phyloP scores from a whole-genome alignment of 1,140 invertebrate species.

The Drosophila auraria region DNA sequence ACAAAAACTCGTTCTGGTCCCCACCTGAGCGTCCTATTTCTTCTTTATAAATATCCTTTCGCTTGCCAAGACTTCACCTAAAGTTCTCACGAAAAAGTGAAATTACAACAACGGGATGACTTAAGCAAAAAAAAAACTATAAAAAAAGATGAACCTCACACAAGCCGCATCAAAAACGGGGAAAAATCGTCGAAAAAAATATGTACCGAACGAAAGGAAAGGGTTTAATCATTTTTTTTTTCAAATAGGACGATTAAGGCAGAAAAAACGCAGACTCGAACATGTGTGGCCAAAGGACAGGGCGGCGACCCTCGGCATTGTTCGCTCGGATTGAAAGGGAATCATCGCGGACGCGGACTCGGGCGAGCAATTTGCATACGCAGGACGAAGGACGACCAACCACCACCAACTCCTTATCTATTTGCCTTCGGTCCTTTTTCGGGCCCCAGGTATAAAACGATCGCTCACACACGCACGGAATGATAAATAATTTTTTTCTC shows the following conservation, averaged over 20 bases:
- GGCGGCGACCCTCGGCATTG: constrained; percentile 74
- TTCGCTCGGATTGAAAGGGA: constrained; percentile 77
- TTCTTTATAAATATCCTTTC: background rate
- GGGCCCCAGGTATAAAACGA: constrained; percentile 61
- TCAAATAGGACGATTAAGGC: constrained; percentile 75
- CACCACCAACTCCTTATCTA: constrained; percentile 76
- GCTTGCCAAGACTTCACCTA: background rate
- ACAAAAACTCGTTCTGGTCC: background rate
- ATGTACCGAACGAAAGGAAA: constrained; percentile 65
- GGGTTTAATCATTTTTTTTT: constrained; percentile 81
- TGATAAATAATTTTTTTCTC: constrained; percentile 79
- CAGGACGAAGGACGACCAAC: constrained; percentile 61
- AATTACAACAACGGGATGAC: constrained; percentile 74
- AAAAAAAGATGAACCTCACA: constrained; percentile 40
- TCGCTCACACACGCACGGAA: constrained; percentile 59
- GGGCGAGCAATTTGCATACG: constrained; percentile 74
- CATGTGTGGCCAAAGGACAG: constrained; percentile 76
- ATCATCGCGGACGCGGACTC: constrained; percentile 61
- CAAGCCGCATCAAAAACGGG: constrained; percentile 57
- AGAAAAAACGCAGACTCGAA: constrained; percentile 75
- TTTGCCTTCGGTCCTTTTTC: constrained; percentile 59
- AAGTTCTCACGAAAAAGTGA: constrained; percentile 82
- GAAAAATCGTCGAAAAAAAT: constrained; percentile 75
- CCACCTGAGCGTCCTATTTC: constrained; percentile 27
- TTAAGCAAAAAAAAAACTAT: constrained; percentile 48